These are phyloP conservation scores for Delichon dasypus DNA, from an alignment of 2,797 vertebrate genomes.

Conservation along the genomic window DNA sequence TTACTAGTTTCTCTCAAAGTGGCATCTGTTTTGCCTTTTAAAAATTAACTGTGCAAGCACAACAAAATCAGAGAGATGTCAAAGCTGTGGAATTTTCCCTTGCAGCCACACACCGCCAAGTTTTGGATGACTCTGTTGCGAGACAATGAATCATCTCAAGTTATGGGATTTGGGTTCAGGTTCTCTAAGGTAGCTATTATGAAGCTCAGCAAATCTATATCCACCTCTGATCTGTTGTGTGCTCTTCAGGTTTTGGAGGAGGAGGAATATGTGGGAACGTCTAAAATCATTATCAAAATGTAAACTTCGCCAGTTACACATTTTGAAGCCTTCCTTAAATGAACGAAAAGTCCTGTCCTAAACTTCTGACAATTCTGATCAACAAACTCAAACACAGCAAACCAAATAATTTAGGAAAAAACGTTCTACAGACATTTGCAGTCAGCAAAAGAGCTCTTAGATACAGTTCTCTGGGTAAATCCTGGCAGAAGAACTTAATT, in stretches of 20 bases:
- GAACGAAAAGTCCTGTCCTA: background rate
- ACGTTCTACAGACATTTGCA: background rate
- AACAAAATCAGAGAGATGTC: slow-evolving; percentile 57
- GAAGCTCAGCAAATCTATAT: slow-evolving; percentile 21
- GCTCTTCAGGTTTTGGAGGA: background rate
- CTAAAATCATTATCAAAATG: background rate
- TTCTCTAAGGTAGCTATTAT: slow-evolving; percentile 11
- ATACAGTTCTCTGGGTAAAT: slow-evolving; percentile 26
- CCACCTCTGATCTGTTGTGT: background rate
- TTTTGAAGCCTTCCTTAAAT: slow-evolving; percentile 6
- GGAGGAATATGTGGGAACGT: background rate
- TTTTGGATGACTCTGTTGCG: background rate
- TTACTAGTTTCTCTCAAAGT: slow-evolving; percentile 38
- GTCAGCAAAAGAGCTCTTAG: slow-evolving; percentile 1
- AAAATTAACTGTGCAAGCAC: slow-evolving; percentile 64
- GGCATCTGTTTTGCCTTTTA: slow-evolving; percentile 56
- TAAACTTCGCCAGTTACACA: background rate
- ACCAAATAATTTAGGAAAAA: background rate
- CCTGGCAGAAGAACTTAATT: slow-evolving; percentile 48
- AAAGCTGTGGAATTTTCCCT: slow-evolving; percentile 65
- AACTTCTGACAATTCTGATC: background rate
- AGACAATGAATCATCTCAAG: slow-evolving; percentile 40
- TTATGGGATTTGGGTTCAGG: slow-evolving; percentile 25
- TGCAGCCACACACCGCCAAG: slow-evolving; percentile 27
- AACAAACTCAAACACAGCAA: background rate